Conservation (phyloP, 1,140 invertebrate species). For the Glossosoma conforme region DNA sequence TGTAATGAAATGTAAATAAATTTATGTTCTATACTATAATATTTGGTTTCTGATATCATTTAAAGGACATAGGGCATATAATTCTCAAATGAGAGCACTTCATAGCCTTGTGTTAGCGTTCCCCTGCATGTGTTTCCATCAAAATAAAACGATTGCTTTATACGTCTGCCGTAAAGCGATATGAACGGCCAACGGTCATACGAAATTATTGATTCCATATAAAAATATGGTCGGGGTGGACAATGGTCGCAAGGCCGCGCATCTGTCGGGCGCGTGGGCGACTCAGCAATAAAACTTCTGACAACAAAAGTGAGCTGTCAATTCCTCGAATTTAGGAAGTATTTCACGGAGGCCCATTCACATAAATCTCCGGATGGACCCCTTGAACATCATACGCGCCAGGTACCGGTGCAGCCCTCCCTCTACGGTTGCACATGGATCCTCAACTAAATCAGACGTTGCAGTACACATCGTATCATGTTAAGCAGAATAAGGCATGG, state of each 20-base stretch:
- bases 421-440: not conserved
- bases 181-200: too few species aligned
- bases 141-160: too few species aligned
- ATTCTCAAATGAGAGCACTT: too few species aligned
- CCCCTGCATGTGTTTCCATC: too few species aligned
- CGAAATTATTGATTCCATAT: slow-evolving; percentile 29
- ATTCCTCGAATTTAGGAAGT: slow-evolving; percentile 30
- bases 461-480: not conserved
- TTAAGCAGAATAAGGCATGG: too few species aligned
- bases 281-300: slow-evolving; percentile 32
- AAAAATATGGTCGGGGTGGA: slow-evolving; percentile 19
- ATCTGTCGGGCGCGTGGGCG: slow-evolving; percentile 15
- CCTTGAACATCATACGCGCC: slow-evolving; percentile 24
- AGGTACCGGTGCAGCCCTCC: slow-evolving; percentile 22
- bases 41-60: too few species aligned
- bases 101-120: too few species aligned
- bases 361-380: slow-evolving; percentile 29
- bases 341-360: slow-evolving; percentile 29
- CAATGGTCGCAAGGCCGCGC: slow-evolving; percentile 10
- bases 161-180: slow-evolving; percentile 12
- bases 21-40: too few species aligned
- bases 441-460: slow-evolving; percentile 2
- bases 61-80: too few species aligned
- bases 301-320: slow-evolving; percentile 34
- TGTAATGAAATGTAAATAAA: too few species aligned